Evolutionary conservation across 2,113 vertebrate species (phyloP).

Genomic region (Hyaena hyaena): DNA sequence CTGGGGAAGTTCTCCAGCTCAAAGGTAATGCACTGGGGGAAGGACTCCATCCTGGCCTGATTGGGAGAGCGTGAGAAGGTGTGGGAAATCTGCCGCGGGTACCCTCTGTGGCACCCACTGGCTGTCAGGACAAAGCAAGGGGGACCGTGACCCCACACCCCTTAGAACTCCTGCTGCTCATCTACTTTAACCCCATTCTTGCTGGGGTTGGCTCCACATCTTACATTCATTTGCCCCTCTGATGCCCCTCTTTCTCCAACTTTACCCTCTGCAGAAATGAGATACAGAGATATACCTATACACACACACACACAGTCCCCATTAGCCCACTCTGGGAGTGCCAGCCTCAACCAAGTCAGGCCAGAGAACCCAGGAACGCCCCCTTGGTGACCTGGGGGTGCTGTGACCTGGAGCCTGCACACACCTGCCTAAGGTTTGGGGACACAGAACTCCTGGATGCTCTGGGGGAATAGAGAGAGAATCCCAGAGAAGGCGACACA

Average conservation of each 20-base stretch:
- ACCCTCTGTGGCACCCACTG: accelerated
- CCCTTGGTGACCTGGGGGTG: no score
- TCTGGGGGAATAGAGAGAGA: neutral
- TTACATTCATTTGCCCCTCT: neutral
- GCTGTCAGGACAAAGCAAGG: neutral
- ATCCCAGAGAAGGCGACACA: neutral
- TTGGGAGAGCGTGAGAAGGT: neutral
- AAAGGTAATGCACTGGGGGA: neutral
- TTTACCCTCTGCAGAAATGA: neutral
- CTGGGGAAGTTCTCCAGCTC: neutral
- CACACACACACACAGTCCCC: neutral
- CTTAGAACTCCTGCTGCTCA: neutral
- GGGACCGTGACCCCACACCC: no score
- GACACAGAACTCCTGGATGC: neutral
- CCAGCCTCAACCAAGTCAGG: neutral
- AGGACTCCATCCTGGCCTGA: neutral
- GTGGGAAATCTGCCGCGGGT: neutral
- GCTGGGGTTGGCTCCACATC: neutral
- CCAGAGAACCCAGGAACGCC: neutral
- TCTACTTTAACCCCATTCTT: neutral
- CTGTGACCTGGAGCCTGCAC: neutral
- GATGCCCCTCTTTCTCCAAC: no score
- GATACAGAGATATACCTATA: neutral
- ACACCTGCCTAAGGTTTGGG: neutral
- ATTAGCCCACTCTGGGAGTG: no score